Conservation (phyloP, 2,888 invertebrate genomes). For the Chironomus tentans region DNA sequence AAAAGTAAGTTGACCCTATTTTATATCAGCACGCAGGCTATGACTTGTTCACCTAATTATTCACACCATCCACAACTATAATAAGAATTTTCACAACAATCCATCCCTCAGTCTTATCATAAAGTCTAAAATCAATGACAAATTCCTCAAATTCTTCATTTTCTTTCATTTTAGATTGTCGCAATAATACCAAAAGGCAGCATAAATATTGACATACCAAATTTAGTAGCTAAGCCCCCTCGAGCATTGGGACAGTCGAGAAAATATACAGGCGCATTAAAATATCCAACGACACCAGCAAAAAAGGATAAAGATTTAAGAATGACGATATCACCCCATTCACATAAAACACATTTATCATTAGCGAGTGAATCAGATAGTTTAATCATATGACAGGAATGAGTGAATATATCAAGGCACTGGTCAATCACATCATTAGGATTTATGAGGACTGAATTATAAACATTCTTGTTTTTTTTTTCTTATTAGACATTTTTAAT, state of each 20-base stretch:
- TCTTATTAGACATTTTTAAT: not conserved
- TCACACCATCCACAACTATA: too few species aligned
- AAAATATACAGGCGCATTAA: conserved; percentile 53
- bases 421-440: not conserved
- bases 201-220: conserved; percentile 9
- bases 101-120: too few species aligned
- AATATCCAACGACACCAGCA: conserved; percentile 56
- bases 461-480: not conserved
- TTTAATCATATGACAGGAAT: not conserved
- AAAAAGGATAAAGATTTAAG: conserved; percentile 37
- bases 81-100: too few species aligned
- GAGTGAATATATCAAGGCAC: conserved; percentile 45
- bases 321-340: conserved; percentile 39
- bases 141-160: not conserved
- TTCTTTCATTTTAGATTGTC: conserved; percentile 29
- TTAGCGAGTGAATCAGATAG: conserved; percentile 18
- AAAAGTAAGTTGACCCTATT: conserved; percentile 29
- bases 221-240: conserved; percentile 38
- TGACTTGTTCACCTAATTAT: too few species aligned
- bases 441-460: not conserved
- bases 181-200: conserved; percentile 29
- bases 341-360: conserved; percentile 39
- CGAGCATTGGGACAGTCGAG: conserved; percentile 51
- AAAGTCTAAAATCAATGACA: too few species aligned
- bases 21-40: too few species aligned